Base-by-base conservation (phyloP, 2,888 invertebrate species). In the Antheraea assamensis region DNA sequence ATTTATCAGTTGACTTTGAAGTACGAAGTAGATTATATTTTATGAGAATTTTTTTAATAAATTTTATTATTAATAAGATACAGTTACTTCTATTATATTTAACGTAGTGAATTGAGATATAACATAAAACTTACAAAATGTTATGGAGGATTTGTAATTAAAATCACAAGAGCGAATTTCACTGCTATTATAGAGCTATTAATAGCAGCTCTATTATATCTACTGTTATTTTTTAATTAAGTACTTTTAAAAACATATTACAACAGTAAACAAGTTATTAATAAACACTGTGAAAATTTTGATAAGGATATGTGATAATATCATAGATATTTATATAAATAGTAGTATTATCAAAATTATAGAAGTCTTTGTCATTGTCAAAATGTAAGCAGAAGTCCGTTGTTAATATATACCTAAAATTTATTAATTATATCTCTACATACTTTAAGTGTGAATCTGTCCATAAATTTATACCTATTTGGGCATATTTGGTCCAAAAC, bases 1-100 rank as follows among this genome's bases (percentile, higher is more conserved):
- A 88, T 88, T 89, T 87, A 88, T 85, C 86, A 86, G 87, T 77
- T 79, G 79, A 75, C 47, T 71, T 71, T 71, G 30, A 47, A 31
- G 47, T 21, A 24, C 8, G 17, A 5, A 52, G 21, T 7, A 42
- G 19, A 30, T 35, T 58, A 27, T 35, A 35, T 58, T 71, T 13
- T 13, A 35, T 58, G 19, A 30, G 5, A 7, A 30, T 8, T 30
- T 15, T 61, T 61, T 27, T 15, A 27, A 58, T 58, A 58, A n/a
- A 58, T n/a, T 8, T 58, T 10, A 0, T 58, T 58, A 24, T 55
- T 58, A 52, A 52, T 19, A 58, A 10, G 21, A n/a, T 58, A 21
- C n/a, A 13, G 0, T n/a, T 3, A n/a, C 8, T 24, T 19, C 19
- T 52, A 52, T 21, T 52, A 52, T 52, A 52, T 52, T 21, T 19